Evolutionary conservation across 2,888 invertebrate genomes (phyloP), one percentile per base, ranked within the genome.

Genomic region (Schizotus pectinicornis): DNA sequence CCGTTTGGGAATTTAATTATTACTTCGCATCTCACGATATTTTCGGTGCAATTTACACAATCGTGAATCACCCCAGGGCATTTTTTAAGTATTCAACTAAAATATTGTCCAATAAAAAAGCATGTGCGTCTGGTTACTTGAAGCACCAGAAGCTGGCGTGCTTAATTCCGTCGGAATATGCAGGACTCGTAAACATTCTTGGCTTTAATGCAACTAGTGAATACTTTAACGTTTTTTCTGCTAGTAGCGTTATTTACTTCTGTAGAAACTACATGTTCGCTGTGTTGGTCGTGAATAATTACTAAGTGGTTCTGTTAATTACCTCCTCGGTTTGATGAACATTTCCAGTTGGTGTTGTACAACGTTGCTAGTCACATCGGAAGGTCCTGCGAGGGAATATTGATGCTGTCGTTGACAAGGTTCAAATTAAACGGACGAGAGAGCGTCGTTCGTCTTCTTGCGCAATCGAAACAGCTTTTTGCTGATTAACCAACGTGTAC

Each of bases 281-380:
- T 39, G 11, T 39, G 39, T 22, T 22, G 2, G 22, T 22, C 22
- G 43, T 52, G 45, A 43, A 31, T 52, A 52, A 52, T 52, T 45
- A 14, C 3, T 13, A 45, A n/a, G 14, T 14, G 32, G 36, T 32
- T 38, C 37, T 46, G 53, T 45, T 53, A 53, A 53, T 53, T 53
- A 45, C 53, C 33, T 45, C 43, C 22, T 22, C 46, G 51, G 41
- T 45, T 45, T 45, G 37, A 53, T 38, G 46, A 42, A 51, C 43
- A 51, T 36, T 34, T 61, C 49, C 48, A 57, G 49, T 53, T 61
- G 57, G 45, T 57, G 53, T 45, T 45, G 30, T 35, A 41, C 50
- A 58, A 51, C 57, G 54, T 48, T 52, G 41, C 57, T 55, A 43
- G 56, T 56, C 62, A 57, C 50, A 57, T 59, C 59, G 56, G 43